A percentile compares a stretch with the other conserved stretches of the same genome.
Evolutionary conservation across 1,140 invertebrate species (phyloP).

Genomic region (Nilaparvata lugens): DNA sequence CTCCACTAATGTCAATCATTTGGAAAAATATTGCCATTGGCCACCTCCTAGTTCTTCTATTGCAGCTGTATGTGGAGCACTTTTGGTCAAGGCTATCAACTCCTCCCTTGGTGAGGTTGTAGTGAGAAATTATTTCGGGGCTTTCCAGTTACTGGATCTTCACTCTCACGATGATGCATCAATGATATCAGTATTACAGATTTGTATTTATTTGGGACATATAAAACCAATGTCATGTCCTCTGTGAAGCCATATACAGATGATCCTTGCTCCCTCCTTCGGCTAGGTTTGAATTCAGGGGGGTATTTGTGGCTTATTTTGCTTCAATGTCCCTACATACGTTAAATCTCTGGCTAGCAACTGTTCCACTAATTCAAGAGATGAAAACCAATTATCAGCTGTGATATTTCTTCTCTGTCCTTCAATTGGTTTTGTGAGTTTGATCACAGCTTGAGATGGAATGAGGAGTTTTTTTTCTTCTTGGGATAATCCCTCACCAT

Average conservation of each 20-base stretch:
- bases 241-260: slow-evolving; percentile 20
- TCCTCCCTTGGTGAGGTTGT: no score
- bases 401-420: slow-evolving; percentile 31
- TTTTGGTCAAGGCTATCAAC: slow-evolving; percentile 6
- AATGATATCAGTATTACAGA: background rate
- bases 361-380: slow-evolving; percentile 30
- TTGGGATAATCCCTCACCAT: slow-evolving; percentile 30
- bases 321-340: slow-evolving; percentile 36
- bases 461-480: slow-evolving; percentile 26
- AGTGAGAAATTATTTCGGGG: slow-evolving; percentile 9
- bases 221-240: slow-evolving; percentile 23
- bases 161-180: background rate
- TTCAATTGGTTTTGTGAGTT: slow-evolving; percentile 29
- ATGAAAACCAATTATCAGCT: slow-evolving; percentile 36
- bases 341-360: slow-evolving; percentile 28
- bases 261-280: slow-evolving; percentile 1
- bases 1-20: no score
- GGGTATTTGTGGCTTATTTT: slow-evolving; percentile 38
- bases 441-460: slow-evolving; percentile 27
- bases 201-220: slow-evolving; percentile 14
- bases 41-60: background rate
- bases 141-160: background rate
- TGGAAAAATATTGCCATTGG: no score
- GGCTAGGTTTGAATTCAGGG: slow-evolving; percentile 18
- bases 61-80: background rate